Conservation (phyloP, 2,113 vertebrate species). For the Syngnathus scovelli region DNA sequence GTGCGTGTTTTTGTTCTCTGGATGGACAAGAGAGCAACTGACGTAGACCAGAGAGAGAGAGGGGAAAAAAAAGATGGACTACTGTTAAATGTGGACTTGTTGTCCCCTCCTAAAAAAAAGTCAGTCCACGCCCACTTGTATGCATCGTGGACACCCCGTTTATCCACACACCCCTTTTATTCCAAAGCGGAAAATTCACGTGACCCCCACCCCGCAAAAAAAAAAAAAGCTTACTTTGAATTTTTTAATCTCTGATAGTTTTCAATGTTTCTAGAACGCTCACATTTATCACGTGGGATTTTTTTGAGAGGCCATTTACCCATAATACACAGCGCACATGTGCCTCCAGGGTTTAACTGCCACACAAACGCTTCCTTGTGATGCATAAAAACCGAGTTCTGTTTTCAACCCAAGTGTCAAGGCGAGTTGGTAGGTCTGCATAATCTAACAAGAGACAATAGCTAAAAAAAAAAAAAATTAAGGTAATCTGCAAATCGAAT, state of each 20-base stretch:
- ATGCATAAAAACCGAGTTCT: too few species aligned
- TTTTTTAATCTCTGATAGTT: not conserved
- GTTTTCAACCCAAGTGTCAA: too few species aligned
- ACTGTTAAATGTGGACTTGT: not conserved
- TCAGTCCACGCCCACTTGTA: not conserved
- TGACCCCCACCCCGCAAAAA: not conserved
- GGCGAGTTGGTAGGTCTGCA: too few species aligned
- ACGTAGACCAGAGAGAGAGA: slow-evolving; percentile 20
- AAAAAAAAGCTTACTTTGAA: not conserved
- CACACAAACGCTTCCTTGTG: too few species aligned
- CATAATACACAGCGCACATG: too few species aligned
- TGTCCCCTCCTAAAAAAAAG: slow-evolving; percentile 5
- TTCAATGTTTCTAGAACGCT: too few species aligned
- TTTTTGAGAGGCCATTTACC: too few species aligned
- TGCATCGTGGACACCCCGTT: not conserved
- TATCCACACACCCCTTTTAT: too few species aligned
- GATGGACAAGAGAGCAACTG: slow-evolving; percentile 32
- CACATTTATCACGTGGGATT: too few species aligned
- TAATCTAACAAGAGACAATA: not conserved
- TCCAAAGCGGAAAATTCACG: not conserved
- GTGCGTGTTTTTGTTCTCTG: slow-evolving; percentile 12
- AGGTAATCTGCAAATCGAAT: too few species aligned
- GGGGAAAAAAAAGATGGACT: not conserved
- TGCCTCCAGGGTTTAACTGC: too few species aligned
- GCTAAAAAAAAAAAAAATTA: too few species aligned